Evolutionary conservation across 2,113 vertebrate species (phyloP), one percentile per base, ranked within the genome.

Genomic region (Nipponia nippon): DNA sequence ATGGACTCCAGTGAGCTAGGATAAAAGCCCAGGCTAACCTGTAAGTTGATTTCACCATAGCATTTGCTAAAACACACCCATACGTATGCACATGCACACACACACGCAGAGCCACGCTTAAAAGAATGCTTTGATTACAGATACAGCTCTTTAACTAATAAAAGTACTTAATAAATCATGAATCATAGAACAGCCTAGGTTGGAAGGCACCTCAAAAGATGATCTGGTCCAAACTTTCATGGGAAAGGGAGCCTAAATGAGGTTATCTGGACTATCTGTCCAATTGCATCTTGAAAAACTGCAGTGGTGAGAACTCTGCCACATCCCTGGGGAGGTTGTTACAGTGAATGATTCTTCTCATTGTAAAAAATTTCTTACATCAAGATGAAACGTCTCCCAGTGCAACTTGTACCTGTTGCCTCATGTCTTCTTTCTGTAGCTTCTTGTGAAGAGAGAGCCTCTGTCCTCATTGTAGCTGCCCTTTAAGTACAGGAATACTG

Each of bases 41-140:
- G 3, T 9, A n/a, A 5, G 36, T 20, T 86, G 75, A 56, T 85
- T 89, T 83, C 18, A 36, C 29, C 42, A 22, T 42, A 42, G 5
- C 8, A 26, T 88, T 86, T 90, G 15, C 14, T 70, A 50, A 80
- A 78, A 69, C 15, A 18, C 9, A 49, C 29, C 30, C 13, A 3
- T 36, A 17, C 6, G 1, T 8, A 1, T 32, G 11, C 1, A 1
- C 1, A 26, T 3, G 2, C n/a, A 38, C 12, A 15, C 1, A 3
- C 15, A 4, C 50, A 30, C n/a, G n/a, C 6, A n/a, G 30, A 67
- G 6, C 20, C 27, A 40, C 29, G 8, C 16, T 62, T 26, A n/a
- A 56, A 96, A n/a, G 10, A 63, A 59, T n/a, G 9, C 40, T 44
- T 73, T 16, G 8, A 5, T 53, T 92, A 46, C 13, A 82, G 52